These are phyloP conservation scores for Musca vetustissima DNA, from an alignment of 1,140 invertebrate species.

Conservation along the genomic window DNA sequence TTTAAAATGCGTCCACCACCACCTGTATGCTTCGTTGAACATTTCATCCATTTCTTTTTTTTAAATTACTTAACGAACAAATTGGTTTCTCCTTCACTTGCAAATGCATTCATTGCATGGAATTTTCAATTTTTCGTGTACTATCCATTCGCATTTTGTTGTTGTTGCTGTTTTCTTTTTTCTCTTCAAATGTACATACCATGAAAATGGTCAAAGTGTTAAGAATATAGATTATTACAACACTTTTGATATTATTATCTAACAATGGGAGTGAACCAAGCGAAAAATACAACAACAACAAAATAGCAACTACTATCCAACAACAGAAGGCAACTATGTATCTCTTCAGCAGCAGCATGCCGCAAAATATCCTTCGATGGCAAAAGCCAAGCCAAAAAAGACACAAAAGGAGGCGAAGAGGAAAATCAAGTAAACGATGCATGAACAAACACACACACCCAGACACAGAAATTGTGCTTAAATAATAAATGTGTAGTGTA, in stretches of 20 bases:
- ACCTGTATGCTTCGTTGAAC: no score
- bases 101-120: no score
- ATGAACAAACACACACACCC: not conserved
- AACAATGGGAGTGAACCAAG: not conserved
- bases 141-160: no score
- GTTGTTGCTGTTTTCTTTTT: no score
- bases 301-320: not conserved
- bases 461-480: not conserved
- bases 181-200: no score
- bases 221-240: conserved; percentile 18
- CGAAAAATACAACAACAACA: no score
- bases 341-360: not conserved
- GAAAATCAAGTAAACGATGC: conserved; percentile 19
- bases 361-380: not conserved
- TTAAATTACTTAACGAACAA: no score
- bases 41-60: no score
- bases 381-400: not conserved
- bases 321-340: not conserved
- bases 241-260: conserved; percentile 23
- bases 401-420: no score
- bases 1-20: no score
- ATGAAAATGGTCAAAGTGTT: conserved; percentile 9
- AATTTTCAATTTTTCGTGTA: no score
- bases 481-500: conserved; percentile 8
- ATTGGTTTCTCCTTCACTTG: no score